Base-by-base conservation (phyloP, 2,113 vertebrate species). In the Machaerirhynchus nigripectus region DNA sequence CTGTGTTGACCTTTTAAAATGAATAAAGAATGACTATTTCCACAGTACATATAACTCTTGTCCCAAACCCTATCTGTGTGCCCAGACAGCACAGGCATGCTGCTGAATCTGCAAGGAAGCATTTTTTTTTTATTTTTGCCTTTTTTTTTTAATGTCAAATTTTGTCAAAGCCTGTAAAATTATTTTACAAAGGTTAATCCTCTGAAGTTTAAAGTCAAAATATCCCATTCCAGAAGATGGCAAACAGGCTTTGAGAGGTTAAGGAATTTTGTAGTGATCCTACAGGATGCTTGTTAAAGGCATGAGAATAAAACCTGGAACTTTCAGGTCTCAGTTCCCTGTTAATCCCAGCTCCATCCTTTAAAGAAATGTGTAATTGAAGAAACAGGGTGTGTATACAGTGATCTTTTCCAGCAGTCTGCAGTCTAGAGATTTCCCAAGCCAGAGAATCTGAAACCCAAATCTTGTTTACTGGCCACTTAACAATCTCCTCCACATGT, bases 1-100 rank as follows among this genome's bases (percentile, higher is more conserved):
- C 91, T 89, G 90, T 87, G 94, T 53, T 96, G 87, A 97, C 94
- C 96, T 95, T 96, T 83, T 93, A 95, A 93, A 93, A 94, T 87
- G 80, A 97, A 97, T 93, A 95, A 91, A 95, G 96, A 96, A 96
- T 83, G 84, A 96, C 93, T 95, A 93, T 92, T 97, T 92, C 82
- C 84, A 96, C 80, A 90, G 84, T 93, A 91, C 74, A 92, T 88
- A 95, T 95, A 96, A 93, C 90, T 94, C 95, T 89, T 93, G 89
- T 94, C 95, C 92, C 84, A 89, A 90, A 65, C 93, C 88, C 96
- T 94, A 96, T 94, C 92, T 95, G 56, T 92, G 95, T 84, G 77
- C 92, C 95, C 93, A 96, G 96, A 93, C 90, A 95, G 84, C 65
- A 5, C 80, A 93, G 80, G 83, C 94, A 89, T 28, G 86, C 80